Evolutionary conservation across 1,140 invertebrate species (phyloP), one percentile per base, ranked within the genome.

Genomic region (Reticulitermes speratus): DNA sequence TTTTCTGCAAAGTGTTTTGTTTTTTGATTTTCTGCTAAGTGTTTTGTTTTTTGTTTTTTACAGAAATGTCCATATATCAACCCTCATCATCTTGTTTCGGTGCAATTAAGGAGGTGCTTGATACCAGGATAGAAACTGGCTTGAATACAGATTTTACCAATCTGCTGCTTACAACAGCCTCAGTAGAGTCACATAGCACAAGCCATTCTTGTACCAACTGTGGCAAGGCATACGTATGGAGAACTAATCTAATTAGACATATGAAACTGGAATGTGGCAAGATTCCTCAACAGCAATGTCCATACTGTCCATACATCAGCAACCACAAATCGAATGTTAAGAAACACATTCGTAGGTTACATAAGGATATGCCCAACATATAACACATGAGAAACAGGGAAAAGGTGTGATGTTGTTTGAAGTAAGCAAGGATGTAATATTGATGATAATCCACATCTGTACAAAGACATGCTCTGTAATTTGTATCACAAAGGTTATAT

Each of bases 241-340:
- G 65, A 83, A 84, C 84, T 75, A 87, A 85, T 44, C 65, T 87
- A 44, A 45, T 59, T 55, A 48, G 87, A 30, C 87, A 88, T 38
- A 48, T 84, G 32, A 45, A 81, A 32, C 89, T 90, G 84, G 90
- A 90, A 84, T 90, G 90, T 84, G 90, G 90, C 19, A 88, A 89
- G 16, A 88, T 88, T 83, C 89, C 90, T 25, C 59, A 75, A 19
- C 65, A 44, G 30, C 55, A 82, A 12, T 86, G 85, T 32, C 85
- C 75, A 14, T 81, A 84, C 25, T 88, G 88, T 75, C 55, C 86
- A 7, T 88, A 86, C 75, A 81, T 45, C 38, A 45, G 87, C 5
- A 88, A 87, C 55, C 83, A 87, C 25, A 52, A 32, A 52, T 52
- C 45, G 19, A 84, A 84, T 52, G 44, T 84, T 12, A 45, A 52